Evolutionary conservation across 2,888 invertebrate genomes (phyloP).

Genomic region (Polylopha cassiicola): DNA sequence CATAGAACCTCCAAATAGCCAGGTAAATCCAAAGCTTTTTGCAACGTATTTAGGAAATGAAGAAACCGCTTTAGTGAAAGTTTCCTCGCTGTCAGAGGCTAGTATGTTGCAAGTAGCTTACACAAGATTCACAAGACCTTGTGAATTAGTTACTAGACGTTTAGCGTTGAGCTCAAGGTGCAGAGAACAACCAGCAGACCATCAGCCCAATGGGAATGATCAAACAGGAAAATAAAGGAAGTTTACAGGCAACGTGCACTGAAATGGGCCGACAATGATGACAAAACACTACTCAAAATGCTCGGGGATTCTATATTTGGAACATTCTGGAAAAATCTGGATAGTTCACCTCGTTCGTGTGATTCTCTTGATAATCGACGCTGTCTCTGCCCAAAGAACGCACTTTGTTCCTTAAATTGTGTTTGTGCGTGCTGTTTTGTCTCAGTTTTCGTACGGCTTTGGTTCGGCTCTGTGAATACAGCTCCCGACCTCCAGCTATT

Average conservation of each 20-base stretch:
- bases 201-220: constrained; percentile 20
- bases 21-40: too few relatives aligned
- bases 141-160: too few relatives aligned
- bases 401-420: constrained; percentile 68
- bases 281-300: constrained; percentile 21
- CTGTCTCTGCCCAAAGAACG: constrained; percentile 58
- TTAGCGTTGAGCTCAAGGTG: constrained; percentile 8
- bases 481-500: constrained; percentile 89
- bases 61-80: too few relatives aligned
- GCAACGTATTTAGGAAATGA: too few relatives aligned
- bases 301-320: constrained; percentile 8
- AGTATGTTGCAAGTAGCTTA: too few relatives aligned
- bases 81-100: background rate
- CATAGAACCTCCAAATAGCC: too few relatives aligned
- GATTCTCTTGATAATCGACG: constrained; percentile 57
- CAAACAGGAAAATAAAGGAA: background rate
- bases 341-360: constrained; percentile 57
- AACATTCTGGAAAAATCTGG: constrained; percentile 15
- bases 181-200: constrained; percentile 12
- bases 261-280: constrained; percentile 15
- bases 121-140: too few relatives aligned
- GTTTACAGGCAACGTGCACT: constrained; percentile 21
- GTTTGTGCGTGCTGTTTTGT: constrained; percentile 71
- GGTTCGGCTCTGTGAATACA: constrained; percentile 88
- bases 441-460: constrained; percentile 86